Base-by-base conservation (phyloP, 2,113 vertebrate species). In the Poeciliopsis occidentalis region DNA sequence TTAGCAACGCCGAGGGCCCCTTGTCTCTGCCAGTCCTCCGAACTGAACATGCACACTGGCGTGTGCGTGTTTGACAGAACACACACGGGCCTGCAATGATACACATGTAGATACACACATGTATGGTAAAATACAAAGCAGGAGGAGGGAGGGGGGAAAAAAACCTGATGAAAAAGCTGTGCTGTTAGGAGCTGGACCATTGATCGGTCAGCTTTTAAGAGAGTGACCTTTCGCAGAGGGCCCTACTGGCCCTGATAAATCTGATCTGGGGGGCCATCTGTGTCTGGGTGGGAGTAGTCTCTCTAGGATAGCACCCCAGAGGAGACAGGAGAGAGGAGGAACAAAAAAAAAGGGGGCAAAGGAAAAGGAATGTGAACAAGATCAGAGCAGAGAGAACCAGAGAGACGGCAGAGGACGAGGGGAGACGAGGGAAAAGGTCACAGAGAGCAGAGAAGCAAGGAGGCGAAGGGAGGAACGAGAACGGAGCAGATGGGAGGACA, bases 251-350 rank as follows among this genome's bases (percentile, higher is more conserved):
- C 90, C 92, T 94, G 94, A 95, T 96, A 97, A 97, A 96, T 95
- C 96, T 97, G 95, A 97, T 96, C 96, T 94, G 94, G 95, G 32
- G 95, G 94, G 93, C 95, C 96, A 95, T 95, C 94, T 96, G 95
- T 95, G 91, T 90, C 91, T 92, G 87, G 89, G 80, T 87, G 81
- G 86, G 85, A 81, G 87, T 63, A 95, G 94, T 89, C 92, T 94
- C 87, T 91, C 92, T 91, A 90, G 94, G 92, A 95, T 95, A 94
- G 93, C 91, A 91, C 94, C 94, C 92, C 94, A 93, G 94, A 95
- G 95, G 90, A 94, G 92, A 86, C 77, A 60, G 26, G 1, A 67
- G 67, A 66, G 44, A 54, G 63, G 54, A 57, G 66, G 60, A 29
- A 57, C 47, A 29, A 66, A 57, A 47, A 37, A 62, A 17, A 12